Evolutionary conservation across 2,888 invertebrate species (phyloP), one percentile per base, ranked within the genome.

Genomic region (Drosophila paramelanica): DNA sequence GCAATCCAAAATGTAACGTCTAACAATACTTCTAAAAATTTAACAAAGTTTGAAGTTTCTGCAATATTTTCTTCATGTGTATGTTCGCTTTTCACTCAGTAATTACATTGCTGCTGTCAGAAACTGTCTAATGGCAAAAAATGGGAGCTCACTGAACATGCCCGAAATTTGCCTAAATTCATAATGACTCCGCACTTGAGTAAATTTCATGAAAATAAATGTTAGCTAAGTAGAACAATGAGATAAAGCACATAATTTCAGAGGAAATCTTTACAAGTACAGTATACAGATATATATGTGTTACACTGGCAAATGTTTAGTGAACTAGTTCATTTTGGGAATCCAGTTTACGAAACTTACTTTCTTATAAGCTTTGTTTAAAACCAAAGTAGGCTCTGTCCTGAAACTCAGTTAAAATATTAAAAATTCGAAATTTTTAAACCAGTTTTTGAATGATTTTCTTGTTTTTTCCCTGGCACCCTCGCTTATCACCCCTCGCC

Each of bases 71-170:
- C 39, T 43, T 36, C 14, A 27, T 60, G 73, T 73, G 73, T 43
- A 61, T 17, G 27, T 36, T 53, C 23, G 23, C 42, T 36, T 42
- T 59, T 33, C 6, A 25, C 10, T 13, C 42, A 46, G 45, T 65
- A 65, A 73, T 75, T 74, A 55, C 43, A 58, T 60, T 55, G 49
- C 39, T 55, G 25, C 23, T 47, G 55, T 27, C 60, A 46, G 58
- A 33, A 36, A 43, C 14, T 49, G 61, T 47, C 11, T 36, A 60
- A 49, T 41, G 33, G 13, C n/a, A 25, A 25, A 52, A 43, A 43
- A 46, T 23, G 27, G 33, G 42, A 66, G 52, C 49, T 33, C 41
- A 51, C 20, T 51, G 33, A 58, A 65, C 52, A 71, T 71, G 73
- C 31, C 36, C 27, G 36, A 70, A 60, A 47, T 27, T 42, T 45